Base-by-base conservation (phyloP, 2,888 invertebrate genomes). In the Tryphoninae sp. region DNA sequence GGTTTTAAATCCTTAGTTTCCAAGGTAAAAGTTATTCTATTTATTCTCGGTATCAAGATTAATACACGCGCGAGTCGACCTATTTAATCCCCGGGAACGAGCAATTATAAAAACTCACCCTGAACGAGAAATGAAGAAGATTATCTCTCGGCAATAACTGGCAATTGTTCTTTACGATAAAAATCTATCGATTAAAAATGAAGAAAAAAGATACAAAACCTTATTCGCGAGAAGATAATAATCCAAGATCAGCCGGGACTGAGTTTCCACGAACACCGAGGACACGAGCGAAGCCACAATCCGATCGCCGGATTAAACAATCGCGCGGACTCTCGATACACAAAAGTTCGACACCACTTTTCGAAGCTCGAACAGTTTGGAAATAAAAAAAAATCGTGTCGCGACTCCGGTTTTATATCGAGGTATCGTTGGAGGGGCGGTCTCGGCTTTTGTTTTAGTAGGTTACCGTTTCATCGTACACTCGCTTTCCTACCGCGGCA, bases 381-480 rank as follows among this genome's bases (percentile, higher is more conserved):
- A 84, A 84, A 82, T 86, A 82, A 87, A 88, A 88, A 87, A 86
- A 84, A 82, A 85, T 84, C 74, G 80, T 82, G 80, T 78, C 81
- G 78, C 68, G 71, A 76, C 73, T 78, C 83, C 78, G 84, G 69
- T 83, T 86, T 87, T 89, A 89, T 89, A 89, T 89, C 85, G 83
- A 61, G 45, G 49, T 61, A 73, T 72, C 74, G 65, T 73, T 85
- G 86, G 86, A 84, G 89, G 88, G 86, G 85, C 58, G 40, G 65
- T 69, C 67, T 64, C 83, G 67, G 64, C 82, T 76, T 75, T 78
- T 45, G 65, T 84, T 85, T 89, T 88, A 89, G 87, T 89, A 85
- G 89, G 88, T 89, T 89, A 89, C 87, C 82, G 87, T 87, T 87
- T 72, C 87, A 84, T 61, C 65, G 53, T 65, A 78, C 19, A 76